phyloP scores from a whole-genome alignment of 2,888 invertebrate genomes.

The Rhopalosiphum nymphaeae region DNA sequence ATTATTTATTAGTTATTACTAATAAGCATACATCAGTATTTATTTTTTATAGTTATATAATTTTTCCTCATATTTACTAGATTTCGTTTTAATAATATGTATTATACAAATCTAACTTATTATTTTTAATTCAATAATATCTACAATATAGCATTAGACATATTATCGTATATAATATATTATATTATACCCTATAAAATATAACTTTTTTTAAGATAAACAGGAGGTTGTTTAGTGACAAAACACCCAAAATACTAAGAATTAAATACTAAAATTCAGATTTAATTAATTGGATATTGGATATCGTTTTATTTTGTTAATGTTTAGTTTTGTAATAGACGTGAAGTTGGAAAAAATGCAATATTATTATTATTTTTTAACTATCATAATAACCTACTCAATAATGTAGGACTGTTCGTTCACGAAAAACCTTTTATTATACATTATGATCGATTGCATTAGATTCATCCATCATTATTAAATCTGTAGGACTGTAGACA shows the following conservation, averaged over 20 bases:
- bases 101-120: neutral
- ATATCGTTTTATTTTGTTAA: neutral
- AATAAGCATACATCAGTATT: neutral
- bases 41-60: neutral
- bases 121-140: neutral
- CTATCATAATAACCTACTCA: neutral
- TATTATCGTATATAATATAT: neutral
- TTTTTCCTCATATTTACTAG: neutral
- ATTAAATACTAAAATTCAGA: neutral
- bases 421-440: conserved; percentile 15
- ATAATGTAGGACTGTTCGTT: conserved; percentile 37
- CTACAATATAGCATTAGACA: neutral
- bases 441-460: conserved; percentile 28
- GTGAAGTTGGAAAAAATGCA: neutral
- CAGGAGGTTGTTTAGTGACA: too few species aligned
- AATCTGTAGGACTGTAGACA: neutral
- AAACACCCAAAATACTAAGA: too few species aligned
- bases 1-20: too few species aligned
- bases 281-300: neutral
- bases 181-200: too few species aligned
- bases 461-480: conserved; percentile 23
- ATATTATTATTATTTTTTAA: neutral
- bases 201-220: too few species aligned
- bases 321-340: neutral
- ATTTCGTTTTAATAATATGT: neutral